phyloP scores from a whole-genome alignment of 2,797 vertebrate species.

The Acridotheres tristis region DNA sequence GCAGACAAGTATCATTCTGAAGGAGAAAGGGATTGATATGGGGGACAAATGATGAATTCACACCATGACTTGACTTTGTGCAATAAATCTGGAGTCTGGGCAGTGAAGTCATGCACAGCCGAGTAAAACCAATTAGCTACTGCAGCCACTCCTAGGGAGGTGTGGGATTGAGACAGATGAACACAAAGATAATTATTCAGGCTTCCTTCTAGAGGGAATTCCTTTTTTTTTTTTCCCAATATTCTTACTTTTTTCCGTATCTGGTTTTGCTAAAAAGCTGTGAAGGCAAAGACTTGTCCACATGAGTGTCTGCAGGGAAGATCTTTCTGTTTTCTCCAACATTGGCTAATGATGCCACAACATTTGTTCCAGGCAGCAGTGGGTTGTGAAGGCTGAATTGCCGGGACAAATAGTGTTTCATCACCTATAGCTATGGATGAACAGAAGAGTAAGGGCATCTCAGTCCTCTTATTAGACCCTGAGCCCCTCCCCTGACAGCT shows the following conservation, averaged over 20 bases:
- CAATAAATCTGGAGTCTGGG: conserved; percentile 37
- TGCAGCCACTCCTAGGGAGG: conserved; percentile 27
- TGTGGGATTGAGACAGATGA: conserved; percentile 43
- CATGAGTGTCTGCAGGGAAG: background rate
- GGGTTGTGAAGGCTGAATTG: background rate
- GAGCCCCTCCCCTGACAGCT: background rate
- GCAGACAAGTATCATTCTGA: background rate
- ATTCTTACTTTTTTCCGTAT: background rate
- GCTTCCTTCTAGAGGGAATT: conserved; percentile 4
- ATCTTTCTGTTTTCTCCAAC: background rate
- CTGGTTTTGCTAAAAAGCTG: background rate
- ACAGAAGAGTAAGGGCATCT: background rate
- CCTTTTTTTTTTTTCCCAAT: background rate
- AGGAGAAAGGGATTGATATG: background rate
- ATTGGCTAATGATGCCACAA: background rate
- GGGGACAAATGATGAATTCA: conserved; percentile 1
- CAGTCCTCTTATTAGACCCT: background rate
- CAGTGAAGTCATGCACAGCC: background rate
- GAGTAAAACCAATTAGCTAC: conserved; percentile 51
- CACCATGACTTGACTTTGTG: background rate
- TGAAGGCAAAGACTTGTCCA: background rate
- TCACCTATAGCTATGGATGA: background rate
- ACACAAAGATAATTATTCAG: conserved; percentile 40
- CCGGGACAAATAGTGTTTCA: background rate
- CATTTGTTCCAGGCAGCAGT: background rate